phyloP scores from a whole-genome alignment of 2,113 vertebrate species.

The Triplophysa dalaica region DNA sequence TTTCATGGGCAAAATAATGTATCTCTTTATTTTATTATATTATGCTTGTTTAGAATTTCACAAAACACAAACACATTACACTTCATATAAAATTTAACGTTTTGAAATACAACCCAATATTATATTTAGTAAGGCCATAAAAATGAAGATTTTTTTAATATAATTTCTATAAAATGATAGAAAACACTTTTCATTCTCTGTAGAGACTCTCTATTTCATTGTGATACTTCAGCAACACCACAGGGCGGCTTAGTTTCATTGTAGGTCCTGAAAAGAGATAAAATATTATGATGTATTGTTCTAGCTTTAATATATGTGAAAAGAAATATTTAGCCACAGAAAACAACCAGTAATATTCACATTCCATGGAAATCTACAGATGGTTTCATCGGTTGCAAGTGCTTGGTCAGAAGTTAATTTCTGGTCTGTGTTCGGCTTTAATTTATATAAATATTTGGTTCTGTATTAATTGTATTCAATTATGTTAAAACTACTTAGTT shows the following conservation, averaged over 20 bases:
- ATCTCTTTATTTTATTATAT: neutral
- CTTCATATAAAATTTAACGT: slow-evolving; percentile 3
- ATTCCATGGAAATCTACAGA: neutral
- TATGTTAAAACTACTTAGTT: no score
- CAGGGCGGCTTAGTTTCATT: slow-evolving; percentile 81
- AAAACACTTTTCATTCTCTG: slow-evolving; percentile 47
- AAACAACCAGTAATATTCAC: neutral
- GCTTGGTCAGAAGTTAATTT: no score
- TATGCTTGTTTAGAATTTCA: no score
- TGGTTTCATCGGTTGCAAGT: no score
- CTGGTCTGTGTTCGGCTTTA: no score
- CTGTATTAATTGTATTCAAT: no score
- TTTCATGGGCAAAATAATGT: neutral
- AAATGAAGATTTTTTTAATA: neutral
- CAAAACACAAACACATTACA: neutral
- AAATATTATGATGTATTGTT: no score
- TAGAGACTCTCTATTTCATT: slow-evolving; percentile 78
- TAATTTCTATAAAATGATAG: neutral
- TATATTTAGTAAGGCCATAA: neutral
- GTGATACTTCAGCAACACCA: slow-evolving; percentile 79
- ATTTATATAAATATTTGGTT: no score
- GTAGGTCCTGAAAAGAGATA: slow-evolving; percentile 80
- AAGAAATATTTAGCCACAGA: neutral
- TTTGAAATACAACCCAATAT: neutral
- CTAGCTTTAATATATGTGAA: neutral